Evolutionary conservation across 2,888 invertebrate genomes (phyloP).

Genomic region (Tuberolachnus salignus): DNA sequence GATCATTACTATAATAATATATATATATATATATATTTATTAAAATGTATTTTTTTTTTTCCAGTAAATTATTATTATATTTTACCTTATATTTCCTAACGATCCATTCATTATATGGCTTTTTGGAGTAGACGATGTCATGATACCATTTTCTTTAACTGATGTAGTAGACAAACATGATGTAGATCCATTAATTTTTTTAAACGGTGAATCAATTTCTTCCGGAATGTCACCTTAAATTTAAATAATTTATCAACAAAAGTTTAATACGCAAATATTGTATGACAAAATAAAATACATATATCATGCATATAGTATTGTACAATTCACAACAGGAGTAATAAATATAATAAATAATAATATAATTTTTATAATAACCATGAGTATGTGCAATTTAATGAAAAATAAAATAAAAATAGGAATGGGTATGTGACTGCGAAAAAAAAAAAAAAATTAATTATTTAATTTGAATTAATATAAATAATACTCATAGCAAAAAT

Average conservation of each 20-base stretch:
- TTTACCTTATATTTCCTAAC: slow-evolving; percentile 50
- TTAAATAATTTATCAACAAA: neutral
- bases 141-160: slow-evolving; percentile 40
- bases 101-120: slow-evolving; percentile 31
- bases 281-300: neutral
- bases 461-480: neutral
- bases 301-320: slow-evolving; percentile 29
- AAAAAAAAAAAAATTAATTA: slow-evolving; percentile 6
- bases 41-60: neutral
- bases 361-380: slow-evolving; percentile 9
- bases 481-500: slow-evolving; percentile 21
- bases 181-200: slow-evolving; percentile 45
- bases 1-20: slow-evolving; percentile 23
- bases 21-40: too few relatives aligned
- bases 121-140: slow-evolving; percentile 46
- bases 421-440: slow-evolving; percentile 16
- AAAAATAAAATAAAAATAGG: slow-evolving; percentile 31
- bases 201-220: slow-evolving; percentile 52
- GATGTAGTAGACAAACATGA: slow-evolving; percentile 26
- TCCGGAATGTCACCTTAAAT: slow-evolving; percentile 51
- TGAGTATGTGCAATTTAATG: slow-evolving; percentile 18
- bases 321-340: slow-evolving; percentile 7
- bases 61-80: neutral
- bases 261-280: neutral
- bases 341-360: neutral